Evolutionary conservation across 2,797 vertebrate species (phyloP), one percentile per base, ranked within the genome.

Genomic region (Apodemus agrarius): DNA sequence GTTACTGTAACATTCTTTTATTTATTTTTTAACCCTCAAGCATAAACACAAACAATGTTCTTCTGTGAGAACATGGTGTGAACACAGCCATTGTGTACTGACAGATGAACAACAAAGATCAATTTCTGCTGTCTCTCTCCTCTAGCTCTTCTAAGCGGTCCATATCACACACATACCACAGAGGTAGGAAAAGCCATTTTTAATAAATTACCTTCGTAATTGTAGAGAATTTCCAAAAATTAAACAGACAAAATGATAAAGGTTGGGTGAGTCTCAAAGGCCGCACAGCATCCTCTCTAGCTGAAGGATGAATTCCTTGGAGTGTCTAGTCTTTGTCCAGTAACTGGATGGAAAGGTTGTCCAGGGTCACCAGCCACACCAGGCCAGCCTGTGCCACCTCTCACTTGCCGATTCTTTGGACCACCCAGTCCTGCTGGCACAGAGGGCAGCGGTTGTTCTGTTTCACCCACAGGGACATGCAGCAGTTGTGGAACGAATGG

Each of bases 401-500:
- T 99, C 98, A 99, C 98, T 99, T 99, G 98, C 99, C 99, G 86
- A 99, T 99, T 99, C 99, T 99, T 97, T 99, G 99, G 91, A 99
- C 99, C 96, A 99, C 99, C 99, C 99, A 99, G 99, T 99, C 99
- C 98, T 99, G 99, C 98, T 99, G 99, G 99, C 99, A 99, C 86
- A 99, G 99, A 5, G 99, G 99, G 94, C 99, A 99, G 95, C 99
- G 99, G 86, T 99, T 99, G 99, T 99, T 99, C 99, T 99, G 99
- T 98, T 99, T 99, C 98, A 99, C 99, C 99, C 99, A 99, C 81
- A 99, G 98, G 78, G 99, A 99, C 99, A 99, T 99, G 99, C 99
- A 99, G 99, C 99, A 99, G 94, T 99, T 99, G 97, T 99, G 99
- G 98, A 99, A 99, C 97, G 99, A 99, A 98, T 99, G 99, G 98